Percentiles rank a stretch among this genome's conserved stretches.
phyloP scores from a whole-genome alignment of 2,888 invertebrate species.

The Eledona agricola region DNA sequence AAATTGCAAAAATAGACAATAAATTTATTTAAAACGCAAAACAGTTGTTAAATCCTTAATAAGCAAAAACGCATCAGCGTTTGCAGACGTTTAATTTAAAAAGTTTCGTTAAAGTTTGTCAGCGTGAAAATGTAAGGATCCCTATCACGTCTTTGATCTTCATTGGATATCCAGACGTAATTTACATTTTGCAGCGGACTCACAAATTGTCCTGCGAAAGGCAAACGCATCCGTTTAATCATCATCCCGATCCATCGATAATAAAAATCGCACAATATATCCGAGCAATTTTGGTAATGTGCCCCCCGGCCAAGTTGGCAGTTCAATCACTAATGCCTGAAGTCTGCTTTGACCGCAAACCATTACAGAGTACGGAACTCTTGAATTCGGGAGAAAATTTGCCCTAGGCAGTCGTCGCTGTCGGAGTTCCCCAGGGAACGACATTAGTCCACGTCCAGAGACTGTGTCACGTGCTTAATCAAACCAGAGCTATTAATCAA shows the following conservation, averaged over 20 bases:
- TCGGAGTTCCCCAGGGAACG: constrained; percentile 43
- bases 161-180: constrained; percentile 30
- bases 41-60: no score
- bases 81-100: constrained; percentile 31
- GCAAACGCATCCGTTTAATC: no score
- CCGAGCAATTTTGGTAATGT: constrained; percentile 11
- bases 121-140: constrained; percentile 18
- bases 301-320: not conserved
- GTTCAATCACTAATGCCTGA: constrained; percentile 13
- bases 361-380: constrained; percentile 44
- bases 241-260: no score
- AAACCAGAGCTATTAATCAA: constrained; percentile 57
- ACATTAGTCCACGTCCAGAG: constrained; percentile 57
- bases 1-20: no score
- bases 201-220: no score
- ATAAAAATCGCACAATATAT: no score
- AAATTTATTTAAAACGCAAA: no score
- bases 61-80: no score
- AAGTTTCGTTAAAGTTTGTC: constrained; percentile 33
- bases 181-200: constrained; percentile 28
- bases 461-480: constrained; percentile 58
- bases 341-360: constrained; percentile 32
- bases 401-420: constrained; percentile 24
- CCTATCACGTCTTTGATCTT: constrained; percentile 34
- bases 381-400: constrained; percentile 43